Conservation (phyloP, 1,140 invertebrate species). For the Hyles vespertilio region DNA sequence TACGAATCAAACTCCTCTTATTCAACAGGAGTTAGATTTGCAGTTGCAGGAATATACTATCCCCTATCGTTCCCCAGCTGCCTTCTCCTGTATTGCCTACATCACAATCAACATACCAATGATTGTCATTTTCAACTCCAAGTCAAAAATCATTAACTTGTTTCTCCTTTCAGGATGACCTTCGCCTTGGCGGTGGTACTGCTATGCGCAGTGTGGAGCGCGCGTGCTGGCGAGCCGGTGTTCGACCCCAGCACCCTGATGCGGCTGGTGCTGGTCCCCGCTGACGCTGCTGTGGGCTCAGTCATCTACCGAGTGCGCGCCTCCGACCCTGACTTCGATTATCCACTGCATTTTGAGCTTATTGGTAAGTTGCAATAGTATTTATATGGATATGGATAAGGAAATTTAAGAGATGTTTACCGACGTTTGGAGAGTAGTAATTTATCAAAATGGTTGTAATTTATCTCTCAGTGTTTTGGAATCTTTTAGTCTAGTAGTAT, state of each 20-base stretch:
- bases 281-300: conserved; percentile 86
- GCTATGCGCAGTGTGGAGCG: conserved; percentile 35
- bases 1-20: no score
- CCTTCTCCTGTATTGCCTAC: no score
- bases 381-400: no score
- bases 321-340: conserved; percentile 90
- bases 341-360: conserved; percentile 88
- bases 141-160: not conserved
- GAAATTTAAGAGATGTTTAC: no score
- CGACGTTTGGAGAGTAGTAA: no score
- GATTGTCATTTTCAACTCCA: not conserved
- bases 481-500: no score
- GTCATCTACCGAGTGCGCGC: conserved; percentile 91
- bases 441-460: no score
- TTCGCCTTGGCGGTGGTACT: conserved; percentile 55
- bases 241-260: conserved; percentile 90
- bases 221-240: conserved; percentile 79
- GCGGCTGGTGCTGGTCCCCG: conserved; percentile 86
- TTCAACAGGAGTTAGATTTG: no score
- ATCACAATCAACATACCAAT: not conserved
- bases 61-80: no score
- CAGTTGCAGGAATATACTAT: no score
- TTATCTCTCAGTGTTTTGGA: no score
- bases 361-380: conserved; percentile 74
- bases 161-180: conserved; percentile 60